Percentiles rank a stretch among this genome's conserved stretches.
Conservation (phyloP, 2,888 invertebrate genomes). For the Megaustenia siamemsis region DNA sequence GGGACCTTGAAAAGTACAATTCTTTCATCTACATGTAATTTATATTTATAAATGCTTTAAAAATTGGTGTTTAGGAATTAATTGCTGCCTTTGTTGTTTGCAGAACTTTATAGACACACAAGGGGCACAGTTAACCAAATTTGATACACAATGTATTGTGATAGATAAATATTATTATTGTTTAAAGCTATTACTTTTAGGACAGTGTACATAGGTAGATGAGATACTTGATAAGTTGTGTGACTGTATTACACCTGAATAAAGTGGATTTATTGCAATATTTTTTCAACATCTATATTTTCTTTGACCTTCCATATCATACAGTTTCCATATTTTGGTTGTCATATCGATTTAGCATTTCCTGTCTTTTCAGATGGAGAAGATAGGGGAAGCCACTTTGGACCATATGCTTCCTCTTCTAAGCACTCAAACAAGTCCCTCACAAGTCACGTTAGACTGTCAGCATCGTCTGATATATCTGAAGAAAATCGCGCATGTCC, state of each 20-base stretch:
- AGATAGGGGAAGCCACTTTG: neutral
- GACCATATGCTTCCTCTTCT: conserved; percentile 27
- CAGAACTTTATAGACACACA: no score
- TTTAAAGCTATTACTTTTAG: no score
- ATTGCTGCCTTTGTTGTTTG: no score
- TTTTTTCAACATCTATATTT: neutral
- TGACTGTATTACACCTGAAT: neutral
- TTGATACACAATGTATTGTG: no score
- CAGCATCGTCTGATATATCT: neutral
- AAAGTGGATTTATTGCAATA: neutral
- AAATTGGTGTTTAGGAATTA: no score
- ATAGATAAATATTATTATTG: no score
- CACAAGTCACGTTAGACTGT: neutral
- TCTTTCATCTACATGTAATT: no score
- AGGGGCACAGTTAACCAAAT: no score
- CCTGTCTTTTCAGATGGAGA: conserved; percentile 41
- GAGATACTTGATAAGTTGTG: neutral
- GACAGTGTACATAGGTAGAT: neutral
- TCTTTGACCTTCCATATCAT: neutral
- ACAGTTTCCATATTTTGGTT: neutral
- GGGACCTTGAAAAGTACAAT: no score
- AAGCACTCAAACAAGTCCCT: conserved; percentile 5
- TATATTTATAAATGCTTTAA: no score
- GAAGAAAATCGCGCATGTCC: conserved; percentile 9
- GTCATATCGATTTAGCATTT: conserved; percentile 30